Base-by-base conservation (phyloP, 2,797 vertebrate species). In the Sciurus carolinensis region DNA sequence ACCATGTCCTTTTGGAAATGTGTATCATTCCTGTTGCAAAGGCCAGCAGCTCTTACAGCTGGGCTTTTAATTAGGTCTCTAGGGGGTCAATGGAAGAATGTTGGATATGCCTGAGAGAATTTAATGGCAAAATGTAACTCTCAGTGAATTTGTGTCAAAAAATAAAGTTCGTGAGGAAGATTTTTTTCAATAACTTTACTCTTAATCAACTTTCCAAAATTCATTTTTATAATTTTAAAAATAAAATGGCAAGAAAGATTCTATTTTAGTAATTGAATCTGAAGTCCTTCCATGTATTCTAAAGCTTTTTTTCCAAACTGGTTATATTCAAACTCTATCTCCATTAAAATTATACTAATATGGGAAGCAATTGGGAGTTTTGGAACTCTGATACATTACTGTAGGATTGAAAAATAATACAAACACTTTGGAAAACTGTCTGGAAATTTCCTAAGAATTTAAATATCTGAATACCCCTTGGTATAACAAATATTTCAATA, bases 11-110 rank as follows among this genome's bases (percentile, higher is more conserved):
- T 93, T 97, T 81, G 80, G 54, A 91, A 96, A 66, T 67, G 36
- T 15, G 42, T 22, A 90, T 81, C 18, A 62, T 90, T 95, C 79
- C 93, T 73, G 72, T 77, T 88, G 79, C 36, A 97, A 97, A 96
- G 87, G 72, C 39, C 93, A 96, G 28, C 44, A 86, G 57, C 26
- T 93, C 85, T 82, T 93, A 72, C 26, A 82, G 80, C 85, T 95
- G 67, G 80, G 83, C 54, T 95, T 96, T 95, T 98, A 98, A 98
- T 98, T 96, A 97, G 93, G 72, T 97, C 97, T 97, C 98, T 85
- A 87, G 95, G 86, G 94, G 85, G 91, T 79, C 88, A 94, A 22
- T 24, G 36, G 62, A 92, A 94, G 80, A 82, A 80, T 75, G 85
- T 80, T 95, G 90, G 94, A 59, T 96, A 92, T 96, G 95, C 96